A percentile compares a stretch with the other conserved stretches of the same genome.
Evolutionary conservation across 2,797 vertebrate species (phyloP).

Genomic region (Fundulus diaphanus): DNA sequence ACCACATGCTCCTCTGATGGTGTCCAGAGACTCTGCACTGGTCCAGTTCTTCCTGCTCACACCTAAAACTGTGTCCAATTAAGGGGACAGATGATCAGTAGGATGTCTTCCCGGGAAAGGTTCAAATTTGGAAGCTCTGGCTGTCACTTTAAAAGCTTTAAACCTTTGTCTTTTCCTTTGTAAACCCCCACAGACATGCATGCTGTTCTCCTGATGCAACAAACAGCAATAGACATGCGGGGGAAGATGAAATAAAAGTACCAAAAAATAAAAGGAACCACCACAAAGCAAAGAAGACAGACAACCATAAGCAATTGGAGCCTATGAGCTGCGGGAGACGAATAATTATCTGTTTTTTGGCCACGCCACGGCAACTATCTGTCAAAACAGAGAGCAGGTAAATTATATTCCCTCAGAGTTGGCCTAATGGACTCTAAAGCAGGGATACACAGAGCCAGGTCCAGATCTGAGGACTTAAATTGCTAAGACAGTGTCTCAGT

Average conservation of each 20-base stretch:
- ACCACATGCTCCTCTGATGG: constrained; percentile 35
- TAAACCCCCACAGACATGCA: constrained; percentile 1
- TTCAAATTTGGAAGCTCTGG: background rate
- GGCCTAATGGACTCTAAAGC: constrained; percentile 43
- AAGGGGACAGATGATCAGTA: constrained; percentile 7
- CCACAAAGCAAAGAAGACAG: constrained; percentile 26
- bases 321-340: constrained; percentile 14
- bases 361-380: constrained; percentile 32
- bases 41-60: constrained; percentile 33
- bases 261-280: constrained; percentile 17
- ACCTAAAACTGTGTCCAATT: constrained; percentile 6
- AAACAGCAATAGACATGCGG: constrained; percentile 27
- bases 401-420: constrained; percentile 40
- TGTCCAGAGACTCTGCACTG: constrained; percentile 11
- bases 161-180: constrained; percentile 5
- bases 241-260: constrained; percentile 46
- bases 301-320: constrained; percentile 15
- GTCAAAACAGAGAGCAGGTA: constrained; percentile 32
- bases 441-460: constrained; percentile 37
- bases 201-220: constrained; percentile 49
- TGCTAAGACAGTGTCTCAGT: constrained; percentile 14
- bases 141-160: constrained; percentile 31
- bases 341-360: constrained; percentile 39
- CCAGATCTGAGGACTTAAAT: constrained; percentile 25
- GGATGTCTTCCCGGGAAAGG: constrained; percentile 3